phyloP scores from a whole-genome alignment of 2,888 invertebrate genomes.

The Nebria salina region DNA sequence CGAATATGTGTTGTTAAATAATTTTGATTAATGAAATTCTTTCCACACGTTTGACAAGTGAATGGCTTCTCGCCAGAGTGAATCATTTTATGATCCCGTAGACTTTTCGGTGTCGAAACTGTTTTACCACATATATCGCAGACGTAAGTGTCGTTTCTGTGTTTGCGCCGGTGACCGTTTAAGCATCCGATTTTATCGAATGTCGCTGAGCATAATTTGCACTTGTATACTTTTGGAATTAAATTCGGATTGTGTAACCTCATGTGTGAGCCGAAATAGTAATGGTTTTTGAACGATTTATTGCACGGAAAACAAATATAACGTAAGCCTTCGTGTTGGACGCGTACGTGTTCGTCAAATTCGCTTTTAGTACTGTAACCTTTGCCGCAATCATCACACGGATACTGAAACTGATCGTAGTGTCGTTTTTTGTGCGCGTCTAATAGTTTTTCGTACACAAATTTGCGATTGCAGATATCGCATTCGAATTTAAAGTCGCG shows the following conservation, averaged over 20 bases:
- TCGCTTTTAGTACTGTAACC: slow-evolving; percentile 51
- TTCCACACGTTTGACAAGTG: slow-evolving; percentile 60
- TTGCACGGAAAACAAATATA: slow-evolving; percentile 52
- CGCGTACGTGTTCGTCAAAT: slow-evolving; percentile 50
- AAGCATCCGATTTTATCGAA: background rate
- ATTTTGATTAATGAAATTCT: slow-evolving; percentile 59
- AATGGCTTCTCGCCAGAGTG: slow-evolving; percentile 61
- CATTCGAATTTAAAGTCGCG: slow-evolving; percentile 13
- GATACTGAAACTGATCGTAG: slow-evolving; percentile 54
- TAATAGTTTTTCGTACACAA: background rate
- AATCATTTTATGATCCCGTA: slow-evolving; percentile 47
- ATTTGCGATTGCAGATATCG: slow-evolving; percentile 13
- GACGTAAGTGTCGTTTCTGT: slow-evolving; percentile 36
- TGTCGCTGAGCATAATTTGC: background rate
- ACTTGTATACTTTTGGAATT: background rate
- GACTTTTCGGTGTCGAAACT: slow-evolving; percentile 49
- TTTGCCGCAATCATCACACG: slow-evolving; percentile 50
- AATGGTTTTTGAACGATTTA: slow-evolving; percentile 52
- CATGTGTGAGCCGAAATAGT: background rate
- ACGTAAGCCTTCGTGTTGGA: slow-evolving; percentile 53
- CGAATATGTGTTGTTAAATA: slow-evolving; percentile 65
- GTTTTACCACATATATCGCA: slow-evolving; percentile 55
- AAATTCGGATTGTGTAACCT: slow-evolving; percentile 20
- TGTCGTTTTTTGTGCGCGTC: slow-evolving; percentile 25
- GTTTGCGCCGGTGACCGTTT: slow-evolving; percentile 15